Conservation (phyloP, 2,888 invertebrate genomes). For the Cistogaster globosa region DNA sequence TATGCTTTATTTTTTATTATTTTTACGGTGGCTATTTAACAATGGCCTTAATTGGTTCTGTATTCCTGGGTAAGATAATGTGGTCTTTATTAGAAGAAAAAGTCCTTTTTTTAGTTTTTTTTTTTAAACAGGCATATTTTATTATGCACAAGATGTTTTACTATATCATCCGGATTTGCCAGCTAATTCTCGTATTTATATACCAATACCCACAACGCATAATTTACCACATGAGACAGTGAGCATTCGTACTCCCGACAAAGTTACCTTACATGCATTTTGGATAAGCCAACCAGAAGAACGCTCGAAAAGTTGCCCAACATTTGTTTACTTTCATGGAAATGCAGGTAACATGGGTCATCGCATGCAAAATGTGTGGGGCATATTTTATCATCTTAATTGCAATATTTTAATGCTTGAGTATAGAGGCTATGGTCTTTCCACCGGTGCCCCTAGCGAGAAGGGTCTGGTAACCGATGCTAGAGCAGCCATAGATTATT, state of each 20-base stretch:
- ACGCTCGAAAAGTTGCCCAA: conserved; percentile 88
- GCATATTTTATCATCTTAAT: conserved; percentile 90
- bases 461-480: conserved; percentile 94
- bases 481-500: conserved; percentile 92
- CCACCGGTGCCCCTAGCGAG: conserved; percentile 94
- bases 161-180: conserved; percentile 96
- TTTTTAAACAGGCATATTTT: conserved; percentile 87
- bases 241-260: conserved; percentile 89
- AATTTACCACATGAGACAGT: conserved; percentile 94
- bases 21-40: conserved; percentile 91
- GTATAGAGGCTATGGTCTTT: conserved; percentile 96
- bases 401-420: conserved; percentile 96
- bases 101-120: background rate
- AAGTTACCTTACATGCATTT: conserved; percentile 90
- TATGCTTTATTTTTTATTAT: conserved; percentile 91
- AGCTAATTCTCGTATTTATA: conserved; percentile 92
- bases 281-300: conserved; percentile 90
- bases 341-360: conserved; percentile 99
- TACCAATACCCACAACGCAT: conserved; percentile 93
- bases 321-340: conserved; percentile 95
- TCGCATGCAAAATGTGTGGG: conserved; percentile 93
- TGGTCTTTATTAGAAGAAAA: background rate
- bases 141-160: conserved; percentile 92
- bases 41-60: conserved; percentile 87
- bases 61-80: conserved; percentile 87